phyloP scores from a whole-genome alignment of 2,888 invertebrate species.

The Limnephilus marmoratus region DNA sequence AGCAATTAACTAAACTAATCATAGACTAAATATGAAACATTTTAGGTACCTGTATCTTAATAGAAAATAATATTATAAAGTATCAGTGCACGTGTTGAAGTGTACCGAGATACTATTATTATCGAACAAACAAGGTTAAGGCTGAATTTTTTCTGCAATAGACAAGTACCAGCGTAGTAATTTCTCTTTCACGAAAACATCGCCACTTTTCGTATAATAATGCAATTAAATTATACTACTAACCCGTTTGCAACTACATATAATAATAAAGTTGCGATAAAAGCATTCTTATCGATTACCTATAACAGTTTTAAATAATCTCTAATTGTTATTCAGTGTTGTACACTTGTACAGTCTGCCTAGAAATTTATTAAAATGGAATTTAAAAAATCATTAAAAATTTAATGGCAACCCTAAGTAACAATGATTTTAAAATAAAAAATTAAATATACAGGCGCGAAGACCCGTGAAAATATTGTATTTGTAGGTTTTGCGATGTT shows the following conservation, averaged over 20 bases:
- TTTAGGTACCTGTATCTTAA: too few relatives aligned
- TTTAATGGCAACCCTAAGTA: too few relatives aligned
- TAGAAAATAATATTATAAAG: neutral
- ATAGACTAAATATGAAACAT: too few relatives aligned
- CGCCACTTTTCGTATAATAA: neutral
- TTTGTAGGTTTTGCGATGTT: too few relatives aligned
- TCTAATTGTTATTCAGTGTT: neutral
- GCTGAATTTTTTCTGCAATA: neutral
- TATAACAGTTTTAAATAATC: neutral
- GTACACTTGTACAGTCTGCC: too few relatives aligned
- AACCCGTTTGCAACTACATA: neutral
- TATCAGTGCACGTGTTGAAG: neutral
- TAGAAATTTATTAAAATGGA: too few relatives aligned
- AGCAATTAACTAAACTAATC: too few relatives aligned
- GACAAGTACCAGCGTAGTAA: neutral
- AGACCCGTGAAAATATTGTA: too few relatives aligned
- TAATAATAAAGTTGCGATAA: neutral
- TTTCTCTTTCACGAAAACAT: neutral
- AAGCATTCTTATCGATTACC: conserved; percentile 5
- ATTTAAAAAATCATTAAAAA: too few relatives aligned
- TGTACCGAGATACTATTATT: neutral
- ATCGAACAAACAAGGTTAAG: neutral
- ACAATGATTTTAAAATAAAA: too few relatives aligned
- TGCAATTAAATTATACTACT: neutral
- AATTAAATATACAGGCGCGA: too few relatives aligned